Conservation (phyloP, 1,140 invertebrate species). For the Eumaeus atala region DNA sequence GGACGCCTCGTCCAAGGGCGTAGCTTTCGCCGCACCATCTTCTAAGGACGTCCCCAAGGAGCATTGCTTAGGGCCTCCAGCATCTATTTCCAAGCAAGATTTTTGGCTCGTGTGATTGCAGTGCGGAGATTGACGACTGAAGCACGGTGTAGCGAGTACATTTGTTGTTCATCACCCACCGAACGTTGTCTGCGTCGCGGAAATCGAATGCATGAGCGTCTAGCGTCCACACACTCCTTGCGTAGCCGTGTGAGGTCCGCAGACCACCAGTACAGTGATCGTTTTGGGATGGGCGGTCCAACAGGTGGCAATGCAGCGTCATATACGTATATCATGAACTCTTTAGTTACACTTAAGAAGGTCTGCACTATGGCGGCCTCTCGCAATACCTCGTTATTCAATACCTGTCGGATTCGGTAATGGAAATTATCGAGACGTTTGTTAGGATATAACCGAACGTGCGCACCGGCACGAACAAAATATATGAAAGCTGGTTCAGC, state of each 20-base stretch:
- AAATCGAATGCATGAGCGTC: background rate
- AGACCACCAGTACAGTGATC: constrained; percentile 39
- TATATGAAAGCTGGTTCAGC: too few relatives aligned
- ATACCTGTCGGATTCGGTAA: too few relatives aligned
- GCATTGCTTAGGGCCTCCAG: too few relatives aligned
- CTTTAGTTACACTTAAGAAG: constrained; percentile 52
- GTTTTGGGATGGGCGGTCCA: background rate
- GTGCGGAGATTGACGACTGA: background rate
- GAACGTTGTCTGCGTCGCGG: background rate
- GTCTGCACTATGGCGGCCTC: constrained; percentile 14
- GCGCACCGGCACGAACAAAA: too few relatives aligned
- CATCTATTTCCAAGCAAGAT: background rate
- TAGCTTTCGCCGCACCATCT: too few relatives aligned
- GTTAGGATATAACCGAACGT: too few relatives aligned
- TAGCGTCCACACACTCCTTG: background rate
- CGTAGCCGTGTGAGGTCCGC: constrained; percentile 78
- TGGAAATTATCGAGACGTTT: too few relatives aligned
- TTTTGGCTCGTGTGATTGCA: background rate
- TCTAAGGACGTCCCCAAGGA: too few relatives aligned
- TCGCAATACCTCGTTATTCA: constrained; percentile 9
- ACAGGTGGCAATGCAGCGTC: constrained; percentile 13
- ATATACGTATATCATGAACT: constrained; percentile 3
- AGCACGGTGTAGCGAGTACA: background rate
- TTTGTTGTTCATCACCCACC: background rate
- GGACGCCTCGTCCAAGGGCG: too few relatives aligned